phyloP scores from a whole-genome alignment of 1,140 invertebrate species.

The Trinorchestia longiramus region DNA sequence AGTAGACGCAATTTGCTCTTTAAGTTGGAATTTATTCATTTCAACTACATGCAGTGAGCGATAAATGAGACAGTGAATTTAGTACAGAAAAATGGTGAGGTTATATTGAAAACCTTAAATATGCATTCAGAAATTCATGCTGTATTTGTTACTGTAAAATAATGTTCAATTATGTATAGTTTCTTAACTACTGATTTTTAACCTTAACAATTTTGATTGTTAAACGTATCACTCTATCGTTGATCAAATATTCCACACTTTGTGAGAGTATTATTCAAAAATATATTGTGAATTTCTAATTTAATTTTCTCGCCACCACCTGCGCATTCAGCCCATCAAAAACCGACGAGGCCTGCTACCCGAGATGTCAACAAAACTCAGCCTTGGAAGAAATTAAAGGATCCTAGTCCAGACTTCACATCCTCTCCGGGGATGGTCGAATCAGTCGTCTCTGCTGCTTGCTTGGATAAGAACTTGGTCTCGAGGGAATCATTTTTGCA shows the following conservation, averaged over 20 bases:
- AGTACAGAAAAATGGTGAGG: too few relatives aligned
- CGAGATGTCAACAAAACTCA: background rate
- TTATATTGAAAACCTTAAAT: too few relatives aligned
- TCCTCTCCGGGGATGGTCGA: background rate
- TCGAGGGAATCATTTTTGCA: constrained; percentile 34
- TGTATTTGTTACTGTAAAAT: too few relatives aligned
- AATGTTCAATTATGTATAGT: too few relatives aligned
- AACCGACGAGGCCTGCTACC: background rate
- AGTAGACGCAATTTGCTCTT: too few relatives aligned
- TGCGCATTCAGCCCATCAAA: background rate
- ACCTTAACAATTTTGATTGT: background rate
- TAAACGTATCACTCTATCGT: background rate
- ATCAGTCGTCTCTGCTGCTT: background rate
- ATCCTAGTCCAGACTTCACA: background rate
- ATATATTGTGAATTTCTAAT: background rate
- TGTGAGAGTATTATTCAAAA: background rate
- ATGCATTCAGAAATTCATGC: too few relatives aligned
- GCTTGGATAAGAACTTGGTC: constrained; percentile 33
- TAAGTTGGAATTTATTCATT: too few relatives aligned
- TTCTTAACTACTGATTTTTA: too few relatives aligned
- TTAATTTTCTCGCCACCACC: background rate
- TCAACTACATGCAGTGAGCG: too few relatives aligned
- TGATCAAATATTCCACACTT: background rate
- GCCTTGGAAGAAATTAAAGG: background rate
- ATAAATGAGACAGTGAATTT: too few relatives aligned